Evolutionary conservation across 2,888 invertebrate genomes (phyloP).

Genomic region (Amblyjoppa proteus): DNA sequence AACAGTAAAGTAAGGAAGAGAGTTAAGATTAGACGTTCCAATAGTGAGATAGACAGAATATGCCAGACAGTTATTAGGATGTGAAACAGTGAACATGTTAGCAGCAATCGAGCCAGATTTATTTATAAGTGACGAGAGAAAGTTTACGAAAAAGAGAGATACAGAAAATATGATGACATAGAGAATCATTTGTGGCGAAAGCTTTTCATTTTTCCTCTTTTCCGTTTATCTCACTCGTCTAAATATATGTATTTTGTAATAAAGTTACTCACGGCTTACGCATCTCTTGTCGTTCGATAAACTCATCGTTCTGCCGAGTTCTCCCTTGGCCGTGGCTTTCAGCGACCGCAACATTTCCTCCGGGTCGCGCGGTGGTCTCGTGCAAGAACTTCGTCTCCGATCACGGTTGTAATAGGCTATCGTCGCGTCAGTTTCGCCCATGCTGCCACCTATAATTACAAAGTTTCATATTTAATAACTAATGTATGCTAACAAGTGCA

Average conservation of each 20-base stretch:
- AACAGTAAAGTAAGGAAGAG: constrained; percentile 43
- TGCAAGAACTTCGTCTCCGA: constrained; percentile 92
- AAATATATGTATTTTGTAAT: constrained; percentile 28
- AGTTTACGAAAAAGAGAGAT: constrained; percentile 57
- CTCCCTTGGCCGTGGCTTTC: constrained; percentile 91
- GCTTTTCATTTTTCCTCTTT: constrained; percentile 1
- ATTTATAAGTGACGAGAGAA: constrained; percentile 50
- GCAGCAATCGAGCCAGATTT: constrained; percentile 57
- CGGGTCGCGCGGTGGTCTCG: constrained; percentile 90
- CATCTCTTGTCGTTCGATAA: constrained; percentile 87
- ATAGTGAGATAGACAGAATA: constrained; percentile 54
- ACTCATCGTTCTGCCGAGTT: constrained; percentile 93
- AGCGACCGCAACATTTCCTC: constrained; percentile 93
- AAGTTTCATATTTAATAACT: neutral
- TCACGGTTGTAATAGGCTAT: constrained; percentile 88
- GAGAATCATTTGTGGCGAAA: neutral
- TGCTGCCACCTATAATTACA: constrained; percentile 80
- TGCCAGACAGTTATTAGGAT: constrained; percentile 51
- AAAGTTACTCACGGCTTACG: constrained; percentile 90
- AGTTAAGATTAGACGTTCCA: constrained; percentile 39
- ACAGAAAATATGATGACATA: constrained; percentile 35
- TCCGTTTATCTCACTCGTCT: constrained; percentile 48
- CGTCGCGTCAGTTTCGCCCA: constrained; percentile 86
- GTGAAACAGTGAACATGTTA: constrained; percentile 64
- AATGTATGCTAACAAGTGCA: neutral